Base-by-base conservation (phyloP, 2,888 invertebrate genomes). In the Xiphydria camelus region DNA sequence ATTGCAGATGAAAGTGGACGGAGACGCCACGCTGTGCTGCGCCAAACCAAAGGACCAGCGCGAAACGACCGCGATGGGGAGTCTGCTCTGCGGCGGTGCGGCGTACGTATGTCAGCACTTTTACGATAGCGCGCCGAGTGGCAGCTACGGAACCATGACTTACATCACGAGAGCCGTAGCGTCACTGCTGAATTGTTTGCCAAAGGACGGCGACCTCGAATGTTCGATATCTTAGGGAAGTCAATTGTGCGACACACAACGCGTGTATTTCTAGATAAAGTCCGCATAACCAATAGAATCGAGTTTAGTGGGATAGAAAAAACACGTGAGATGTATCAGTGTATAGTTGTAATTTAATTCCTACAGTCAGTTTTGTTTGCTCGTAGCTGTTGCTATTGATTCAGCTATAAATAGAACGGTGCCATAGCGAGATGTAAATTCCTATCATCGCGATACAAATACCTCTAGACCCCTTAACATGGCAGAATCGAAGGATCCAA, bases 61-160 rank as follows among this genome's bases (percentile, higher is more conserved):
- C 46, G 79, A 80, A 57, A 82, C 83, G 60, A 82, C 81, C 7
- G 77, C 80, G 44, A 81, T 82, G 39, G 87, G 87, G 2, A 83
- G 85, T 50, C 76, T 89, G 21, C 77, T 90, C 23, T 96, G 96
- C 73, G 91, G 91, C 41, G 97, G 97, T 40, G 94, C 96, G 19
- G 94, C 94, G 1, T 92, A 91, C 59, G 91, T 99, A 53, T 98
- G 98, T 76, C 91, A 94, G 76, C 94, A 96, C 76, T 89, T 99
- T 75, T 98, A 96, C 76, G 98, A 99, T 78, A 93, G 92, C 73
- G 98, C 99, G 15, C 98, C 99, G 2, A 95, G 95, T 73, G 99
- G 99, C 49, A 89, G 91, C 66, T 96, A 85, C 77, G 99, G 99
- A 51, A 97, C 97, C 35, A 97, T 98, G 92, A 94, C 96, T 1